Percentiles rank a stretch among this genome's conserved stretches.
phyloP scores from a whole-genome alignment of 2,113 vertebrate species.

The Cyphomyrus plagiostoma region DNA sequence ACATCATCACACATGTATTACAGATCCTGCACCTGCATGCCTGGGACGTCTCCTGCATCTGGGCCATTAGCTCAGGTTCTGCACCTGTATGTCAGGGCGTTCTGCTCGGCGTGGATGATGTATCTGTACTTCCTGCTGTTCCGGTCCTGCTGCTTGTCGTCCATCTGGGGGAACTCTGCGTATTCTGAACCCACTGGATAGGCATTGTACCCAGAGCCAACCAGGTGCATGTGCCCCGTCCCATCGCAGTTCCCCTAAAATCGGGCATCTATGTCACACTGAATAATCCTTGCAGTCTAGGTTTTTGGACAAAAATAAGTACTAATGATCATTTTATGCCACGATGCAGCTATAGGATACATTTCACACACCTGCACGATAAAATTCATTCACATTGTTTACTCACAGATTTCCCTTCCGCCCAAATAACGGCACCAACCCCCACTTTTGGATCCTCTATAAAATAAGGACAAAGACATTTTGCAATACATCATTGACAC shows the following conservation, averaged over 20 bases:
- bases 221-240: constrained; percentile 72
- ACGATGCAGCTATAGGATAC: not conserved
- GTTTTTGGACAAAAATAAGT: not conserved
- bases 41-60: not conserved
- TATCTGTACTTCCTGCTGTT: constrained; percentile 88
- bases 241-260: constrained; percentile 69
- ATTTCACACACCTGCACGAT: not conserved
- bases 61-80: not conserved
- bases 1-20: not conserved
- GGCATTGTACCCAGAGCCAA: constrained; percentile 91
- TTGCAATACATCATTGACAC: not conserved
- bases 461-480: constrained; percentile 39
- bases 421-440: constrained; percentile 92
- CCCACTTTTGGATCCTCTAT: constrained; percentile 94
- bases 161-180: constrained; percentile 90
- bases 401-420: constrained; percentile 77
- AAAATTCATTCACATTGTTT: not conserved
- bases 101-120: constrained; percentile 91
- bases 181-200: constrained; percentile 86
- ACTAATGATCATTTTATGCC: not conserved
- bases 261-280: not conserved
- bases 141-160: constrained; percentile 80
- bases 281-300: not conserved
- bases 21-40: not conserved
- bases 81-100: constrained; percentile 91